phyloP scores from a whole-genome alignment of 2,797 vertebrate species.

The Nothura maculosa region DNA sequence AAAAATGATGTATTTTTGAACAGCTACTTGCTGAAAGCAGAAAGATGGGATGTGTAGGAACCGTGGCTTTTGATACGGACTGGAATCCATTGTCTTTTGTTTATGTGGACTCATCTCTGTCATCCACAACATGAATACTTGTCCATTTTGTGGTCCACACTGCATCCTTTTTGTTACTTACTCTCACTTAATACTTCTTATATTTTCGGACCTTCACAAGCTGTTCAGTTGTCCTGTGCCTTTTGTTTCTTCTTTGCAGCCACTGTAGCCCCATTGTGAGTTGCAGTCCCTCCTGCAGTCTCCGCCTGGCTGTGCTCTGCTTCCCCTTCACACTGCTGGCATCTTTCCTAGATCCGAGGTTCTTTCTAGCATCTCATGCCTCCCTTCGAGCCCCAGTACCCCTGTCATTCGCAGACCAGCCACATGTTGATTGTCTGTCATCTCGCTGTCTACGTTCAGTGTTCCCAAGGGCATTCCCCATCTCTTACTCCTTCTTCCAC shows the following conservation, averaged over 20 bases:
- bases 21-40: neutral
- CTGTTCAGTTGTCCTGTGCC: neutral
- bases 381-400: neutral
- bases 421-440: neutral
- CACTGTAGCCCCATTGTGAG: neutral
- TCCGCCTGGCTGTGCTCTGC: neutral
- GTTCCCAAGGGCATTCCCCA: neutral
- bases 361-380: neutral
- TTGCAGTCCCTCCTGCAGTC: accelerated
- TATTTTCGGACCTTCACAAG: neutral
- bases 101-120: neutral
- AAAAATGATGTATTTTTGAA: neutral
- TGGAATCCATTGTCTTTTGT: neutral
- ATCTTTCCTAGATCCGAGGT: neutral
- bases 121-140: neutral
- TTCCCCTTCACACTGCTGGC: neutral
- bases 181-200: neutral
- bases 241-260: neutral
- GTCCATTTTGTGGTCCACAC: accelerated
- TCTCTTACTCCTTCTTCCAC: neutral
- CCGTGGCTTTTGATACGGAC: neutral
- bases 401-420: neutral
- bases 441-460: neutral
- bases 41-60: neutral
- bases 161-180: neutral